Evolutionary conservation across 1,140 invertebrate genomes (phyloP), one percentile per base, ranked within the genome.

Genomic region (Drosophila pseudoananassae): DNA sequence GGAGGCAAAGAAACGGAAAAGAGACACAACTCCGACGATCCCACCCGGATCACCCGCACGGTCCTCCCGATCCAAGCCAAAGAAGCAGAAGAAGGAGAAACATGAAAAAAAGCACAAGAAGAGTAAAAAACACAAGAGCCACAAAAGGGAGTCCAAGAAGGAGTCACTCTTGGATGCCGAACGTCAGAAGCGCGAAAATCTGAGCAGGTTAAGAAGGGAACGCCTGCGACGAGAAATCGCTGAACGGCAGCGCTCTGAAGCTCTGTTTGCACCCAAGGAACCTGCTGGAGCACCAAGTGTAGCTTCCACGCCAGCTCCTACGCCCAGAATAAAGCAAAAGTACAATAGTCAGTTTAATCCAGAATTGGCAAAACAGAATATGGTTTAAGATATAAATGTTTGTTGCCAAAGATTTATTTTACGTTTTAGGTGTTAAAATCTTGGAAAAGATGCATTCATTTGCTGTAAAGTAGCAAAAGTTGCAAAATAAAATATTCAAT

Each of bases 161-260:
- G 53, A 38, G 25, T 12, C 12, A 1, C 4, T 23, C n/a, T 5
- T 17, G 2, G 33, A 9, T 6, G 49, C 57, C 14, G 50, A 68
- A 46, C 59, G 87, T 77, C 38, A 91, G 64, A 81, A 91, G 57
- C 55, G 71, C 56, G 65, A 83, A 47, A 93, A 95, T 84, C 92
- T 99, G 12, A 94, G 96, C 87, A 93, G 95, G 77, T 92, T 99
- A 40, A 93, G 98, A 91, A 93, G 94, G 73, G 95, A 97, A 90
- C 93, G 98, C 77, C 91, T 98, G 33, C 93, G 95, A 90, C 93
- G 98, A 49, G 98, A 99, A 92, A 92, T 93, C 53, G 93, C 93
- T 66, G 98, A 99, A 92, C 95, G 94, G 83, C 85, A 93, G 57
- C 95, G 93, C 91, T 94, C 95, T 3, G 94, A 97, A 84, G 92